Conservation (phyloP, 1,140 invertebrate species). For the Papilio aristodemus region DNA sequence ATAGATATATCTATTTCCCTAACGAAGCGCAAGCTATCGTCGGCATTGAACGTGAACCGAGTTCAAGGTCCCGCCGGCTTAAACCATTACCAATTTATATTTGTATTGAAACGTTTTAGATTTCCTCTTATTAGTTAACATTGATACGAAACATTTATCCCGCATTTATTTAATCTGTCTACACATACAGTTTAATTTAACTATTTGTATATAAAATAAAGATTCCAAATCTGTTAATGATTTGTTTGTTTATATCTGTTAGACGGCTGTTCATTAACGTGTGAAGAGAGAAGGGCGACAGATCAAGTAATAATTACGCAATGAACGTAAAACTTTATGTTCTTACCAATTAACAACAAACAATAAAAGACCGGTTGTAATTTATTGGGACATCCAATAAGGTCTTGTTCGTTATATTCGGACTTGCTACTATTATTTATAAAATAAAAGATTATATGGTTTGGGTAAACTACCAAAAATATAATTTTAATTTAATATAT, state of each 20-base stretch:
- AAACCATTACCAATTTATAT: conserved; percentile 8
- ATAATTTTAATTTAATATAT: too few relatives aligned
- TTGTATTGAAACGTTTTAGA: conserved; percentile 11
- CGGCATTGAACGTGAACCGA: conserved; percentile 27
- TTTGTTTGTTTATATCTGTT: neutral
- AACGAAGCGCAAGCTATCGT: conserved; percentile 17
- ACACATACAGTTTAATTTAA: conserved; percentile 9
- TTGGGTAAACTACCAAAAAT: too few relatives aligned
- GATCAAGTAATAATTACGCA: neutral
- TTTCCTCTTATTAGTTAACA: conserved; percentile 30
- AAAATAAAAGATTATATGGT: too few relatives aligned
- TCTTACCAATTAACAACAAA: conserved; percentile 9
- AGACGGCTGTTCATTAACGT: neutral
- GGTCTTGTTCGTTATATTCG: too few relatives aligned
- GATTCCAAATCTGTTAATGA: conserved; percentile 5
- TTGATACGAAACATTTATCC: conserved; percentile 10
- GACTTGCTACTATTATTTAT: too few relatives aligned
- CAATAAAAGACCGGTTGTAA: conserved; percentile 6
- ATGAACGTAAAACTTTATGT: neutral
- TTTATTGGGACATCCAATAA: conserved; percentile 3
- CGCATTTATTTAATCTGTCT: conserved; percentile 3
- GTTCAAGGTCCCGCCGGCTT: conserved; percentile 43
- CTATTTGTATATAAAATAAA: conserved; percentile 10
- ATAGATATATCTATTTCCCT: conserved; percentile 14
- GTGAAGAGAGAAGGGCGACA: neutral